These are phyloP conservation scores for Napeogenes inachia DNA, from an alignment of 2,888 invertebrate species.

Conservation along the genomic window DNA sequence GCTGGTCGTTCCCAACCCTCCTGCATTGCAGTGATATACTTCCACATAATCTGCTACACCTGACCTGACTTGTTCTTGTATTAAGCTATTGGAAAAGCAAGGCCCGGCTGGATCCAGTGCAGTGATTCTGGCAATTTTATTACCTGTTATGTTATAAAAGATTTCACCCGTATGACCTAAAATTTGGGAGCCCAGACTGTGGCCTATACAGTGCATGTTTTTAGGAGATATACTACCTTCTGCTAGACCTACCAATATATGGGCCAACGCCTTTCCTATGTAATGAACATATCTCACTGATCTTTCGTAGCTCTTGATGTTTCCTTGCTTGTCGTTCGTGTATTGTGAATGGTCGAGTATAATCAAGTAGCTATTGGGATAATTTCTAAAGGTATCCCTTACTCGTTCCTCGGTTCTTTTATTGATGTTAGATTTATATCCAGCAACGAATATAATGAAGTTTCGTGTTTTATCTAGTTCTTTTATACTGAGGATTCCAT, in stretches of 20 bases:
- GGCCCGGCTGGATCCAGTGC: slow-evolving; percentile 70
- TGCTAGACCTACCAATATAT: slow-evolving; percentile 47
- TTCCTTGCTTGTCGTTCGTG: slow-evolving; percentile 55
- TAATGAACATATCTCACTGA: slow-evolving; percentile 62
- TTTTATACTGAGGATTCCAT: slow-evolving; percentile 47
- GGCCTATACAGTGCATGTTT: slow-evolving; percentile 63
- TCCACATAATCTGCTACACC: slow-evolving; percentile 79
- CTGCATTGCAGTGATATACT: slow-evolving; percentile 79
- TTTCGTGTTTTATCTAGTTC: slow-evolving; percentile 49
- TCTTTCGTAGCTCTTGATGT: slow-evolving; percentile 60
- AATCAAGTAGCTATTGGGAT: slow-evolving; percentile 61
- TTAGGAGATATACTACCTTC: slow-evolving; percentile 52
- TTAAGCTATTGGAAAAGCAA: slow-evolving; percentile 58
- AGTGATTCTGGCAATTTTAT: slow-evolving; percentile 55
- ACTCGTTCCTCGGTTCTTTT: slow-evolving; percentile 56
- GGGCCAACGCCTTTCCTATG: slow-evolving; percentile 58
- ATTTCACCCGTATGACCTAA: slow-evolving; percentile 55
- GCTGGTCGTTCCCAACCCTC: slow-evolving; percentile 67
- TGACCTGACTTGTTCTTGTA: slow-evolving; percentile 67
- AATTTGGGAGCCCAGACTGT: slow-evolving; percentile 66
- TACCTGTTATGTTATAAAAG: slow-evolving; percentile 47
- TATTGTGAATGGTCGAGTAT: slow-evolving; percentile 68
- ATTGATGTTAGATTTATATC: slow-evolving; percentile 62
- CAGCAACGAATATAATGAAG: slow-evolving; percentile 53
- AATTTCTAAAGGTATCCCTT: slow-evolving; percentile 52